These are phyloP conservation scores for Lycaon pictus DNA, from an alignment of 2,113 vertebrate species.

Conservation along the genomic window DNA sequence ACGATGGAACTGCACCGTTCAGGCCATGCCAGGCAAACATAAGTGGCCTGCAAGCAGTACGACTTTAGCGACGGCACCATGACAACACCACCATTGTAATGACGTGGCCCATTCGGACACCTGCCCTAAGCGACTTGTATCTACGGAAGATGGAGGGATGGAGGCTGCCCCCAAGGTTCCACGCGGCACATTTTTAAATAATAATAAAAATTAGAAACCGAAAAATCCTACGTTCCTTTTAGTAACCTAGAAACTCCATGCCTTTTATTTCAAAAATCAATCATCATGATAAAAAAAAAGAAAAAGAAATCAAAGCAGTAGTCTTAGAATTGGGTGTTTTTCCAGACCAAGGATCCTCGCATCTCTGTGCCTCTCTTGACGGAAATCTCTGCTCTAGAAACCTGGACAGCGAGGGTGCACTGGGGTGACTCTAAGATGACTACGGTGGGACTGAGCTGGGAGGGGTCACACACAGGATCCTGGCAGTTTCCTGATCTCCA, in stretches of 20 bases:
- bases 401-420: neutral
- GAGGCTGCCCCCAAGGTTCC: neutral
- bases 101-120: neutral
- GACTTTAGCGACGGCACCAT: neutral
- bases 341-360: neutral
- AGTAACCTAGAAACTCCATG: neutral
- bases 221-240: neutral
- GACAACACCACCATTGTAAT: rapidly evolving
- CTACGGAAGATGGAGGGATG: too few relatives aligned
- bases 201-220: neutral
- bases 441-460: neutral
- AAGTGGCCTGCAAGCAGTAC: neutral
- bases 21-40: neutral
- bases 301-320: neutral
- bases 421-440: rapidly evolving
- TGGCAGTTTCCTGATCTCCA: neutral
- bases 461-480: neutral
- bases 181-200: neutral
- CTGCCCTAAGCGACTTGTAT: neutral
- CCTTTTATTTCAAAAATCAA: neutral
- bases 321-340: neutral
- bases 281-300: neutral
- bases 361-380: neutral
- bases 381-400: neutral
- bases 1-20: neutral